These are phyloP conservation scores for Chrysaora quinquecirrha DNA, from an alignment of 30 jellyfish, hydroid and myxozoan species.

Conservation along the genomic window DNA sequence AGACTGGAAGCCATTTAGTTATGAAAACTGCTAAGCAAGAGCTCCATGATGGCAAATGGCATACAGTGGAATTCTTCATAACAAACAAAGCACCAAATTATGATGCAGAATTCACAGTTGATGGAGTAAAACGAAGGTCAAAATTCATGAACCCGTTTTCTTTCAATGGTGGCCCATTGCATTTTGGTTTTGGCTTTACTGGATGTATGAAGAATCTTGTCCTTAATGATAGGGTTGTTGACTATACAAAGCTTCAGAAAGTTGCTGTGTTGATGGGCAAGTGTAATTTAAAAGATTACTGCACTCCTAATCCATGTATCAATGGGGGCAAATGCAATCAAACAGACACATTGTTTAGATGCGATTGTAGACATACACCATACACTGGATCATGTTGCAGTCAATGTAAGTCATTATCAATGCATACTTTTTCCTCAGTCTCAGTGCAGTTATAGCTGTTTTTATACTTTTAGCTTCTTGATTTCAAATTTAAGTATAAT, in stretches of 20 bases:
- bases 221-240: constrained; percentile 76
- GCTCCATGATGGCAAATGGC: constrained; percentile 97
- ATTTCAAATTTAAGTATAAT: too few species aligned
- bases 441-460: too few species aligned
- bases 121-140: constrained; percentile 87
- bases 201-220: constrained; percentile 97
- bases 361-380: constrained; percentile 96
- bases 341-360: constrained; percentile 81
- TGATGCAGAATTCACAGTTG: constrained; percentile 88
- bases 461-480: too few species aligned
- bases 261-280: constrained; percentile 72
- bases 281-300: constrained; percentile 89
- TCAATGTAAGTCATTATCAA: constrained; percentile 92
- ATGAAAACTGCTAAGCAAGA: constrained; percentile 83
- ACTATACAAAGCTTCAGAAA: constrained; percentile 51
- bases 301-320: constrained; percentile 98
- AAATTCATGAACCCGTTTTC: constrained; percentile 53
- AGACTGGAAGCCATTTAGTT: constrained; percentile 58
- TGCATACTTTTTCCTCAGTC: too few species aligned
- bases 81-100: constrained; percentile 79
- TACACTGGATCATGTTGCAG: constrained; percentile 95
- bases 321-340: constrained; percentile 98
- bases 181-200: constrained; percentile 95
- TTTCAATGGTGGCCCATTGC: constrained; percentile 91
- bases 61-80: constrained; percentile 75